Evolutionary conservation across 2,888 invertebrate species (phyloP).

Genomic region (Hypsopygia costalis): DNA sequence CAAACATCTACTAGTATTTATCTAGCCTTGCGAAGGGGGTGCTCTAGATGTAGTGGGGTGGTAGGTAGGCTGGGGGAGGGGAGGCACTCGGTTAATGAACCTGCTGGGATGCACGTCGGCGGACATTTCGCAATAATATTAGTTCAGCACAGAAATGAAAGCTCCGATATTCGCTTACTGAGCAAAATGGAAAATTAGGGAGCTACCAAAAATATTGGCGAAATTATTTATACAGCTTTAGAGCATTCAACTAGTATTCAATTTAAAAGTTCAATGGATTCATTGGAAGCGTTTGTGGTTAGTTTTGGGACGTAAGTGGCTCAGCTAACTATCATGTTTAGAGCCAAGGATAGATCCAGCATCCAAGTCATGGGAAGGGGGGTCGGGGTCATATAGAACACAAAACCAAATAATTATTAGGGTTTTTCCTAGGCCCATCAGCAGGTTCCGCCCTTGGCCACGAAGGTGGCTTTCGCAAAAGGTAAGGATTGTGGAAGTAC

Average conservation of each 20-base stretch:
- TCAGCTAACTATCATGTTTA: no score
- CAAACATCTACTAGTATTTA: slow-evolving; percentile 29
- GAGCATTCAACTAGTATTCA: background rate
- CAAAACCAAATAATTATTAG: no score
- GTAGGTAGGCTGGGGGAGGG: slow-evolving; percentile 15
- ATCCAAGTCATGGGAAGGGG: no score
- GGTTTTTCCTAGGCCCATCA: no score
- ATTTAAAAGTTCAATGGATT: no score
- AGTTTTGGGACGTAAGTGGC: no score
- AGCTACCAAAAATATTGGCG: background rate
- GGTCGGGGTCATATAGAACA: no score
- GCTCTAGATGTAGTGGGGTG: slow-evolving; percentile 14
- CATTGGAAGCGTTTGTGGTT: no score
- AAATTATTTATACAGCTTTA: slow-evolving; percentile 3
- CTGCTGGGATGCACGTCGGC: slow-evolving; percentile 55
- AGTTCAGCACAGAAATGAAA: slow-evolving; percentile 43
- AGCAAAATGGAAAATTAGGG: slow-evolving; percentile 8
- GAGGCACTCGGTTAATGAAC: slow-evolving; percentile 60
- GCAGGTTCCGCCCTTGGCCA: no score
- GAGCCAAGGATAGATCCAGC: no score
- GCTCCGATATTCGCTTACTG: slow-evolving; percentile 13
- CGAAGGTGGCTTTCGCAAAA: no score
- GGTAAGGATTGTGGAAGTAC: no score
- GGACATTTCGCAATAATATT: slow-evolving; percentile 60
- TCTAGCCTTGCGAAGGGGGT: slow-evolving; percentile 17